phyloP scores from a whole-genome alignment of 2,113 vertebrate species.

The Syrmaticus mikado region DNA sequence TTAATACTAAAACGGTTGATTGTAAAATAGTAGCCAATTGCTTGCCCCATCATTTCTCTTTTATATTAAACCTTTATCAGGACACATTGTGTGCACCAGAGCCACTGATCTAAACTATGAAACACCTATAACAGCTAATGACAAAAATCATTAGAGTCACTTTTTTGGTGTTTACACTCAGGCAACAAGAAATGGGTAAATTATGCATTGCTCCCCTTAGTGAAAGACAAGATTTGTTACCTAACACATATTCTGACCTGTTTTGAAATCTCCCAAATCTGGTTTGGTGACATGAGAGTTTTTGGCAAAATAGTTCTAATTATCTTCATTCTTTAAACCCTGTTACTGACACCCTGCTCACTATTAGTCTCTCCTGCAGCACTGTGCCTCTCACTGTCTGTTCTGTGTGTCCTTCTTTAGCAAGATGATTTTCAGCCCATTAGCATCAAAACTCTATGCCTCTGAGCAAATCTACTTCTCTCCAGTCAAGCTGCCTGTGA shows the following conservation, averaged over 20 bases:
- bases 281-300: background rate
- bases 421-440: background rate
- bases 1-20: background rate
- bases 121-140: background rate
- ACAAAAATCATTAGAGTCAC: background rate
- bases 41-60: background rate
- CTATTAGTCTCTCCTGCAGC: background rate
- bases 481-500: background rate
- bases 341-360: background rate
- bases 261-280: background rate
- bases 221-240: background rate
- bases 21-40: background rate
- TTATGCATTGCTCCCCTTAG: background rate
- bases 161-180: rapidly evolving
- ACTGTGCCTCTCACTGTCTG: background rate
- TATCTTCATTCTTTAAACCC: background rate
- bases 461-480: background rate
- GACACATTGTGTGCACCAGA: background rate
- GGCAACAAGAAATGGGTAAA: background rate
- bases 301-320: background rate
- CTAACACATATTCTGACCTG: background rate
- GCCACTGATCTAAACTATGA: background rate
- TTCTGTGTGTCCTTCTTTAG: background rate
- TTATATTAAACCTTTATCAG: background rate
- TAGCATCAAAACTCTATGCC: background rate